These are phyloP conservation scores for Megalonaias nervosa DNA, from an alignment of 1,140 invertebrate genomes.

Conservation along the genomic window DNA sequence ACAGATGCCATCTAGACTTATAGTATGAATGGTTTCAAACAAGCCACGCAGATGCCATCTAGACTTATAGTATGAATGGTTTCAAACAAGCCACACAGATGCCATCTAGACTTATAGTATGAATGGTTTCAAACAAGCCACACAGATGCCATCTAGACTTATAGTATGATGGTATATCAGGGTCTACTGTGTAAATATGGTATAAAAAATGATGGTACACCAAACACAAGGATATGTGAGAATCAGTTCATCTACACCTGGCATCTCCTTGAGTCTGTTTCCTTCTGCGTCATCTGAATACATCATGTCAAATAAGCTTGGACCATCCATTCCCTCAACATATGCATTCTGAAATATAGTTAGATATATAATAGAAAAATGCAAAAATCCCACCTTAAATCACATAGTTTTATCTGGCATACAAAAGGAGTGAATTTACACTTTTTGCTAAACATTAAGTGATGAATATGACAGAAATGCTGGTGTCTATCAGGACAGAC, in stretches of 20 bases:
- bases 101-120: too few relatives aligned
- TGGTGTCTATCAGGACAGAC: not conserved
- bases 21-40: too few relatives aligned
- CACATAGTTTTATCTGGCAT: not conserved
- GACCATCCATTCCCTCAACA: constrained; percentile 82
- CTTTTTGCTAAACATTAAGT: not conserved
- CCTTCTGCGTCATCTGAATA: constrained; percentile 84
- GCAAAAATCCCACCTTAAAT: not conserved
- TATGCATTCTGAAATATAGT: constrained; percentile 75
- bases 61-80: too few relatives aligned
- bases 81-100: too few relatives aligned
- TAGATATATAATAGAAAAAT: not conserved
- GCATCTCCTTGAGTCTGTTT: constrained; percentile 78
- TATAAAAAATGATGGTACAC: not conserved
- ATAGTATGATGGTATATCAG: not conserved
- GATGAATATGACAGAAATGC: not conserved
- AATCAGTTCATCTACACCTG: constrained; percentile 73
- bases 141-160: not conserved
- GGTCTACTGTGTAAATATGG: not conserved
- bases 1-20: too few relatives aligned
- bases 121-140: not conserved
- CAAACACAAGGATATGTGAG: constrained; percentile 63
- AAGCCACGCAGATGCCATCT: too few relatives aligned
- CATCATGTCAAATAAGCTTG: constrained; percentile 82
- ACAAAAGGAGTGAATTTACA: not conserved